Evolutionary conservation across 2,113 vertebrate genomes (phyloP).

Genomic region (Athene noctua): DNA sequence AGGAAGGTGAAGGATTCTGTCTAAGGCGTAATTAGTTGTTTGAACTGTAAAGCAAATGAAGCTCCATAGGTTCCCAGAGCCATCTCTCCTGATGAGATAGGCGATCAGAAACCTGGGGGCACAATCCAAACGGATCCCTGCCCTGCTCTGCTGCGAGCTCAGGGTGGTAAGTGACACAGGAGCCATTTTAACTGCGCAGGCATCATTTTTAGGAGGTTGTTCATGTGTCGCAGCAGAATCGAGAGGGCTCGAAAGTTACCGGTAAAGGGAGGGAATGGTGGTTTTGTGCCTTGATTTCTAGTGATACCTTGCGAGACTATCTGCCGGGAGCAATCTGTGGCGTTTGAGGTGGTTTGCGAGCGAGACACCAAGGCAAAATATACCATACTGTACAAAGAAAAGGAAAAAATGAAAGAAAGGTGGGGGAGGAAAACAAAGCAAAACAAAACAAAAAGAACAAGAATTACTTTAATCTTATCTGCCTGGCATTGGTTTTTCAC

Average conservation of each 20-base stretch:
- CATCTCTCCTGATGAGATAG: not conserved
- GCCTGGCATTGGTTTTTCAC: not conserved
- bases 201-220: slow-evolving; percentile 25
- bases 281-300: not conserved
- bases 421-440: too few relatives aligned
- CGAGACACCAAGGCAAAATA: not conserved
- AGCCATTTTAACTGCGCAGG: slow-evolving; percentile 77
- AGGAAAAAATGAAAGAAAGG: not conserved
- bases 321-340: not conserved
- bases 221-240: not conserved
- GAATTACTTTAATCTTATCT: not conserved
- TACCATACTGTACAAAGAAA: not conserved
- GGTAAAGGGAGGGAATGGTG: not conserved
- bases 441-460: too few relatives aligned
- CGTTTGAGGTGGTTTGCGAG: not conserved
- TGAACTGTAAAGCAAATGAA: not conserved
- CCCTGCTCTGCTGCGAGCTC: not conserved
- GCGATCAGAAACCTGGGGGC: not conserved
- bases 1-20: not conserved
- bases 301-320: not conserved
- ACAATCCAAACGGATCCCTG: not conserved
- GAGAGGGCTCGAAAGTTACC: not conserved
- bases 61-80: not conserved
- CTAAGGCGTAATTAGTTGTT: not conserved
- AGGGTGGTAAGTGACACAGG: slow-evolving; percentile 57